Conservation (phyloP, 2,797 vertebrate species). For the Tachyglossus aculeatus region DNA sequence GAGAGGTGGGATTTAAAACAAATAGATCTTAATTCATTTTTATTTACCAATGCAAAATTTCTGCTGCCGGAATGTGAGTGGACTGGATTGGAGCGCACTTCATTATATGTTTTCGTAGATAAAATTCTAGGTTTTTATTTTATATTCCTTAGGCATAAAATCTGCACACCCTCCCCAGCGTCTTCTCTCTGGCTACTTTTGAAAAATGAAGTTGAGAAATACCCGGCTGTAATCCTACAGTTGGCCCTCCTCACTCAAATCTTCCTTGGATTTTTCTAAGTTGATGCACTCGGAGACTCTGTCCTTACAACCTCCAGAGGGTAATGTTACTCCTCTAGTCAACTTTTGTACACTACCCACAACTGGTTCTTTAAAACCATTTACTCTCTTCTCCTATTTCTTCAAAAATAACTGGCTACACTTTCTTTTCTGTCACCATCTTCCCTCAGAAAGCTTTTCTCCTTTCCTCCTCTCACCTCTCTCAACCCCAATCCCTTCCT, state of each 20-base stretch:
- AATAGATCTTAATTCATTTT: slow-evolving; percentile 46
- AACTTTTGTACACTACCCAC: neutral
- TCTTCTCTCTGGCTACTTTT: slow-evolving; percentile 13
- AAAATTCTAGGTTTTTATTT: slow-evolving; percentile 32
- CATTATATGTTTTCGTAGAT: slow-evolving; percentile 30
- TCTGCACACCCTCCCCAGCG: slow-evolving; percentile 21
- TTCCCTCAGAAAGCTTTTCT: too few relatives aligned
- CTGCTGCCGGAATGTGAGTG: neutral
- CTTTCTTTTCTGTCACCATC: too few relatives aligned
- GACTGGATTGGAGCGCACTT: slow-evolving; percentile 18
- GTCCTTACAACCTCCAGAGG: neutral
- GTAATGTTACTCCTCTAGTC: neutral
- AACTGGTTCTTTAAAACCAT: neutral
- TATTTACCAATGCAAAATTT: slow-evolving; percentile 45
- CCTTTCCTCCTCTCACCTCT: neutral
- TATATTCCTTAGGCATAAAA: slow-evolving; percentile 22
- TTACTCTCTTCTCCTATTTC: neutral
- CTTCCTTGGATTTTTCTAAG: neutral
- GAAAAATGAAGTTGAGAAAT: slow-evolving; percentile 23
- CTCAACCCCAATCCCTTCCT: neutral
- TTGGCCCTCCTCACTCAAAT: neutral
- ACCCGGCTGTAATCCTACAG: neutral
- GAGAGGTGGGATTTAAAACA: slow-evolving; percentile 61
- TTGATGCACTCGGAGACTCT: neutral
- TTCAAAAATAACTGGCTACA: too few relatives aligned